Percentiles rank a stretch among this genome's conserved stretches.
phyloP scores from a whole-genome alignment of 2,797 vertebrate genomes.

The Lates japonicus region DNA sequence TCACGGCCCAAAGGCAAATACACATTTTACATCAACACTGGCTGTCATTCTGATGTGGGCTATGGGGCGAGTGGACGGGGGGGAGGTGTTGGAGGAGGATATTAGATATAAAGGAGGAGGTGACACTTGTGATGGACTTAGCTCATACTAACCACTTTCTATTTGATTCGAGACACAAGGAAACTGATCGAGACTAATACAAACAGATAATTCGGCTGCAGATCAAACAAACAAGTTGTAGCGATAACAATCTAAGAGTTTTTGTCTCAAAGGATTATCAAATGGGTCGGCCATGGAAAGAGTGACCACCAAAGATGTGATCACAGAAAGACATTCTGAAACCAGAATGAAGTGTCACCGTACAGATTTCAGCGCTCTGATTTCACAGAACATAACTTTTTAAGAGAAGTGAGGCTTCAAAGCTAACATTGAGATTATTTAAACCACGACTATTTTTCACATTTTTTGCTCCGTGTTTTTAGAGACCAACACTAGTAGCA shows the following conservation, averaged over 20 bases:
- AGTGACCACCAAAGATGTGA: conserved; percentile 6
- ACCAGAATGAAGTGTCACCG: conserved; percentile 6
- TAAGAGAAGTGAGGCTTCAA: neutral
- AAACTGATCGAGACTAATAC: conserved; percentile 73
- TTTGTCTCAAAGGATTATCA: conserved; percentile 44
- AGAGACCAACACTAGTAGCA: neutral
- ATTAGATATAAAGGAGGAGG: too few relatives aligned
- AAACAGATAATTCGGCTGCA: too few relatives aligned
- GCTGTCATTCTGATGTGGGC: conserved; percentile 88
- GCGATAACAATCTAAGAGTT: conserved; percentile 54
- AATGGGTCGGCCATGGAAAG: too few relatives aligned
- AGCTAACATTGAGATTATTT: neutral
- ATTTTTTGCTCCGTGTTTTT: neutral
- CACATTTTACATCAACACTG: conserved; percentile 86
- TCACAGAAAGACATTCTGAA: conserved; percentile 15
- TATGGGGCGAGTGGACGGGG: conserved; percentile 75
- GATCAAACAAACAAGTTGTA: conserved; percentile 58
- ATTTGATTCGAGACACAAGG: conserved; percentile 70
- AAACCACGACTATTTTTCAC: neutral
- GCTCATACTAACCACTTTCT: conserved; percentile 69
- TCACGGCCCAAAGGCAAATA: conserved; percentile 85
- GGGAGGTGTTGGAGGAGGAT: conserved; percentile 55
- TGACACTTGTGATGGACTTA: conserved; percentile 75
- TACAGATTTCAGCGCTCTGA: conserved; percentile 4
- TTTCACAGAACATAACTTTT: conserved; percentile 18